phyloP scores from a whole-genome alignment of 2,888 invertebrate genomes.

The Cerceris ruficornis region DNA sequence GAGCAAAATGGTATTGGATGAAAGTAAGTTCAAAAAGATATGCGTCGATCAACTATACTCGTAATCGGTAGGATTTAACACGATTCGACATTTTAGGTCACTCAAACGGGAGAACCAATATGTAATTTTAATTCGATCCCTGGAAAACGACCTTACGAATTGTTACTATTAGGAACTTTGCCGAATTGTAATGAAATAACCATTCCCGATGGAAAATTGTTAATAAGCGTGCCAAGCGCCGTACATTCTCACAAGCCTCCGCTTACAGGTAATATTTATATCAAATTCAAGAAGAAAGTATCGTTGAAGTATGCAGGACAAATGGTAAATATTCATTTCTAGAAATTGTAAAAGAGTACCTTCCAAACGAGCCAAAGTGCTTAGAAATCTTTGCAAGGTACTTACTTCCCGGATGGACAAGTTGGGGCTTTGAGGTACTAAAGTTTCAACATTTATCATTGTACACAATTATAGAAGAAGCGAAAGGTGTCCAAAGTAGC shows the following conservation, averaged over 20 bases:
- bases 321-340: slow-evolving; percentile 64
- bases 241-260: slow-evolving; percentile 98
- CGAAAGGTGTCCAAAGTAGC: slow-evolving; percentile 28
- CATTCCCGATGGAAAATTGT: slow-evolving; percentile 83
- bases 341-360: slow-evolving; percentile 86
- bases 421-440: slow-evolving; percentile 93
- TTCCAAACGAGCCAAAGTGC: slow-evolving; percentile 85
- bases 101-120: slow-evolving; percentile 86
- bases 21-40: slow-evolving; percentile 85
- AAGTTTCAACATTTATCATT: slow-evolving; percentile 88
- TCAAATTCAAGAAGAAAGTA: slow-evolving; percentile 6
- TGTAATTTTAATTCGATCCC: slow-evolving; percentile 86
- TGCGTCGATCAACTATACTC: not conserved
- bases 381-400: slow-evolving; percentile 97
- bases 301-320: slow-evolving; percentile 51
- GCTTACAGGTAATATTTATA: slow-evolving; percentile 84
- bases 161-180: slow-evolving; percentile 86
- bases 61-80: not conserved
- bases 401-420: slow-evolving; percentile 91
- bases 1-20: slow-evolving; percentile 94
- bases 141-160: slow-evolving; percentile 95
- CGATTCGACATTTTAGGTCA: slow-evolving; percentile 82
- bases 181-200: slow-evolving; percentile 73
- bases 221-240: slow-evolving; percentile 94
- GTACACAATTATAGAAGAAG: slow-evolving; percentile 60